Conservation (phyloP, 2,113 vertebrate genomes). For the Clarias gariepinus region DNA sequence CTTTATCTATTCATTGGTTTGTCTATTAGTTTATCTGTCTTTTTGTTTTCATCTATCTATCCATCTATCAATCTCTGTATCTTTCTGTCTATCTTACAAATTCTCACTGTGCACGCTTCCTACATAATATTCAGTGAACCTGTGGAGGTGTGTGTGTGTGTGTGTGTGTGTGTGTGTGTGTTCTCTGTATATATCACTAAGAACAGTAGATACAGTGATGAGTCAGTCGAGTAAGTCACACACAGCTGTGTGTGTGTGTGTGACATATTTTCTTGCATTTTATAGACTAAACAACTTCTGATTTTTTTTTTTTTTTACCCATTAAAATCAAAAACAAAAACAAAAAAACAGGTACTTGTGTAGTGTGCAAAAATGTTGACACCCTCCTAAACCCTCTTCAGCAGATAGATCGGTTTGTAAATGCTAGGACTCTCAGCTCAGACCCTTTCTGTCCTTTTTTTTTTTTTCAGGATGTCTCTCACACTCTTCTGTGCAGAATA, state of each 20-base stretch:
- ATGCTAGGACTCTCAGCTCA: no score
- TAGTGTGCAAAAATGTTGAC: background rate
- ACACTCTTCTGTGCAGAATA: background rate
- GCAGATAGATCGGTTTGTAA: background rate
- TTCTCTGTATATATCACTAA: background rate
- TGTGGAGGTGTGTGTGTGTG: conserved; percentile 4
- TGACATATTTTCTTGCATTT: background rate
- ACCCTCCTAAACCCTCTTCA: background rate
- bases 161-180: background rate
- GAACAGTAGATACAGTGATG: background rate
- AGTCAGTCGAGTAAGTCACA: conserved; percentile 34
- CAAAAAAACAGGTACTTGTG: background rate
- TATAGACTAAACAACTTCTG: background rate
- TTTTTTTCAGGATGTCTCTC: background rate
- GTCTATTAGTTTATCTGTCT: background rate
- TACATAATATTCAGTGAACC: background rate
- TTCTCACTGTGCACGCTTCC: background rate
- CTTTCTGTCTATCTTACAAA: background rate
- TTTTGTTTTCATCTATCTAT: background rate
- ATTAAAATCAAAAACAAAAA: no score
- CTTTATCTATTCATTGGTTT: background rate
- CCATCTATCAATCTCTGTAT: background rate
- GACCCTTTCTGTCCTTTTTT: background rate
- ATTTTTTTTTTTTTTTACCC: background rate
- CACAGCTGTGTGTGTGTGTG: background rate